Evolutionary conservation across 1,140 invertebrate species (phyloP), one percentile per base, ranked within the genome.

Genomic region (Papilio aristodemus): DNA sequence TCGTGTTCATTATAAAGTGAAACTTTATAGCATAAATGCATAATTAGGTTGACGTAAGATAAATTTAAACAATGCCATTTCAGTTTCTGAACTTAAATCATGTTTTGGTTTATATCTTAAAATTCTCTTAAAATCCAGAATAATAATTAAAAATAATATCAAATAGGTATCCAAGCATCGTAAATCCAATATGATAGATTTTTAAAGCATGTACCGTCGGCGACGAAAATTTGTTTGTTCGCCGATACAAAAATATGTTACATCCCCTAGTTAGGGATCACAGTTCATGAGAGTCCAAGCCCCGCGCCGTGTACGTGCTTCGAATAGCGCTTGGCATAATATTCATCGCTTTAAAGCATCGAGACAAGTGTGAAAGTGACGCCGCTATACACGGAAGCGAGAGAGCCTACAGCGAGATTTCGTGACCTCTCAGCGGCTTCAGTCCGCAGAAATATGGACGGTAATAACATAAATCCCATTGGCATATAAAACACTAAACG

Each of bases 401-500:
- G 80, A 81, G 27, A 41, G 67, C 71, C 78, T 79, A 81, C 81
- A 82, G 81, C 81, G 85, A 90, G 89, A 90, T 85, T 90, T 84
- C 87, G 89, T 91, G 89, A 91, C 89, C 86, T 91, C 86, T 91
- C 89, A 91, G 73, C 85, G 76, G 82, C 81, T 87, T 85, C 83
- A 80, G 85, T 83, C 81, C 83, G 81, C 83, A 90, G 84, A 92
- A 92, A 92, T 92, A 92, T 92, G 90, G 86, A 85, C 81, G 84
- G 88, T 89, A 92, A 92, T 92, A 92, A 91, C 88, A 90, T 91
- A 91, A 91, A 92, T 92, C 91, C 90, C 85, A 89, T 89, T 84
- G 86, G 91, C 86, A 92, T 92, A 92, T 92, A 92, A 92, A 92
- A 92, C 90, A 91, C 90, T 92, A 92, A 91, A 90, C 86, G 89